These are phyloP conservation scores for Sialis lutaria DNA, from an alignment of 2,888 invertebrate genomes.

Conservation along the genomic window DNA sequence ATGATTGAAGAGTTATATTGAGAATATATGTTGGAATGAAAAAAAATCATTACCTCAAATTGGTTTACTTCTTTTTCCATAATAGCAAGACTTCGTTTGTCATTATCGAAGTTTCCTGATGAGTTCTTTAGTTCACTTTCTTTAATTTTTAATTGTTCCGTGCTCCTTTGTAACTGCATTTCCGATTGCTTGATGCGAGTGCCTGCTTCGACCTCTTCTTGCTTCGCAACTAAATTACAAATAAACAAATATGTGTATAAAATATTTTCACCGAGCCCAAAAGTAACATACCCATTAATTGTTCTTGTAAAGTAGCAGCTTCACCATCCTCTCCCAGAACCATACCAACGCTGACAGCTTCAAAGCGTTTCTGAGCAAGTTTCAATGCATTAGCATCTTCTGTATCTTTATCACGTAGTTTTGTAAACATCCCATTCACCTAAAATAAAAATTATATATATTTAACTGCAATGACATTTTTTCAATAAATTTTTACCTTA, in stretches of 20 bases:
- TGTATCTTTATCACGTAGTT: slow-evolving; percentile 47
- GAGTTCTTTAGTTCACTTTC: slow-evolving; percentile 47
- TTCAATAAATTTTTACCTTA: slow-evolving; percentile 20
- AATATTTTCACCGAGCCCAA: background rate
- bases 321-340: slow-evolving; percentile 61
- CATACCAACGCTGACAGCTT: slow-evolving; percentile 72
- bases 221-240: slow-evolving; percentile 46
- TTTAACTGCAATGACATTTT: slow-evolving; percentile 10
- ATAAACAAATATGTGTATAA: background rate
- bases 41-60: slow-evolving; percentile 26
- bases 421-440: slow-evolving; percentile 45
- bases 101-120: slow-evolving; percentile 46
- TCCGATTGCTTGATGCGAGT: slow-evolving; percentile 62
- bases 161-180: slow-evolving; percentile 52
- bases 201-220: slow-evolving; percentile 53
- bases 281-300: slow-evolving; percentile 51
- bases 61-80: slow-evolving; percentile 36
- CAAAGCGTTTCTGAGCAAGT: slow-evolving; percentile 59
- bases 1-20: slow-evolving; percentile 2
- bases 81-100: slow-evolving; percentile 37
- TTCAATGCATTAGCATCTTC: slow-evolving; percentile 46
- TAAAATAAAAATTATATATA: slow-evolving; percentile 10
- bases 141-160: slow-evolving; percentile 42
- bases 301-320: slow-evolving; percentile 74
- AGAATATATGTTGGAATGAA: background rate